Conservation (phyloP, 1,140 invertebrate species). For the Listronotus oregonensis region DNA sequence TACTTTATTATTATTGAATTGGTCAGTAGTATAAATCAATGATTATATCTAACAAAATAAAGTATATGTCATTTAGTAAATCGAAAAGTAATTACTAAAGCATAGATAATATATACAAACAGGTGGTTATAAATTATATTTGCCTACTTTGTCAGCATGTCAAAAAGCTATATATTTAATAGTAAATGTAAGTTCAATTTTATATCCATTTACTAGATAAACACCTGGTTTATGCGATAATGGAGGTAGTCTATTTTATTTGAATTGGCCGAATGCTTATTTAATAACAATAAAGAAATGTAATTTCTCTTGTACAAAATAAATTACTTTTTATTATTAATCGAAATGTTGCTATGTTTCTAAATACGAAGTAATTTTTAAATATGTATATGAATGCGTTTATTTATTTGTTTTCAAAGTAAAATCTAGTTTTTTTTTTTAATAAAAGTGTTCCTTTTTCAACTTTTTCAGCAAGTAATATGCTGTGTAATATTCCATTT, state of each 20-base stretch:
- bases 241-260: constrained; percentile 31
- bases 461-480: too few relatives aligned
- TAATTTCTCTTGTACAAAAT: too few relatives aligned
- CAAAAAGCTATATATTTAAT: constrained; percentile 34
- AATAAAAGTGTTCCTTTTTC: too few relatives aligned
- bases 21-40: neutral
- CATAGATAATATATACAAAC: constrained; percentile 28
- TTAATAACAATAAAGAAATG: neutral
- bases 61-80: constrained; percentile 23
- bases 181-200: constrained; percentile 33
- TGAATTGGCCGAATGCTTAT: constrained; percentile 13
- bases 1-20: neutral
- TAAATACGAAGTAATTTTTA: too few relatives aligned
- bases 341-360: too few relatives aligned
- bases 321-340: too few relatives aligned
- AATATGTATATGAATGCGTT: too few relatives aligned
- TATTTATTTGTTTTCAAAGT: too few relatives aligned
- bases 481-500: too few relatives aligned
- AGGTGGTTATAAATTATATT: constrained; percentile 37
- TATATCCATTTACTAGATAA: constrained; percentile 37
- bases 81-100: constrained; percentile 33
- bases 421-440: too few relatives aligned
- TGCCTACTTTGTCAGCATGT: constrained; percentile 34
- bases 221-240: constrained; percentile 32
- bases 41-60: neutral